These are phyloP conservation scores for Drosophila pandora DNA, from an alignment of 1,140 invertebrate species.

Conservation along the genomic window DNA sequence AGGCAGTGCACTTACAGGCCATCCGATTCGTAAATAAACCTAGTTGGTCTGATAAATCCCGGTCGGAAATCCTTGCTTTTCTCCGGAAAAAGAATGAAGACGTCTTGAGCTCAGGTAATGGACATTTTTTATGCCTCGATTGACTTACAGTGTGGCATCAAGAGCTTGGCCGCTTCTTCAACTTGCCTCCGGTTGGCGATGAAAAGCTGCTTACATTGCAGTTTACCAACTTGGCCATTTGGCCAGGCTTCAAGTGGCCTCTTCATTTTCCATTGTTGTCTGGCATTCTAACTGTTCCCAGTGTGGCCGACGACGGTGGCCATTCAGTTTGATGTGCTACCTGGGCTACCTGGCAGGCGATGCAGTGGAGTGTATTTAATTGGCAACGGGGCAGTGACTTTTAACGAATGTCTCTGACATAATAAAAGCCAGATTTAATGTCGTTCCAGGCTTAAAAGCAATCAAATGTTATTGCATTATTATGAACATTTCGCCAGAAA, in stretches of 20 bases:
- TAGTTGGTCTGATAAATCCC: neutral
- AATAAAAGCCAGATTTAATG: slow-evolving; percentile 8
- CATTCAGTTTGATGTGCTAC: slow-evolving; percentile 28
- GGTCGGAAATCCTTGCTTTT: neutral
- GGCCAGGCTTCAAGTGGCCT: slow-evolving; percentile 5
- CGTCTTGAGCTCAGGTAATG: slow-evolving; percentile 8
- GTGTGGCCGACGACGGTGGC: slow-evolving; percentile 20
- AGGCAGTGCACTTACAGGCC: slow-evolving; percentile 11
- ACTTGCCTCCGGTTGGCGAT: slow-evolving; percentile 1
- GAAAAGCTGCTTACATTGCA: slow-evolving; percentile 17
- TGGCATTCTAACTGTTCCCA: slow-evolving; percentile 33
- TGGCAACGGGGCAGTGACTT: slow-evolving; percentile 2
- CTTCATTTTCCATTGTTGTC: slow-evolving; percentile 40
- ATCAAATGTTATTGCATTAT: slow-evolving; percentile 8
- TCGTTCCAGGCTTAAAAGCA: slow-evolving; percentile 5
- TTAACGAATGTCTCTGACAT: slow-evolving; percentile 4
- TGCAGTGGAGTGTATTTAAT: slow-evolving; percentile 9
- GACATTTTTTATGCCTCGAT: slow-evolving; percentile 60
- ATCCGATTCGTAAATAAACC: slow-evolving; percentile 8
- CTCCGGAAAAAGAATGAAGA: neutral
- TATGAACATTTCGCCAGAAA: slow-evolving; percentile 8
- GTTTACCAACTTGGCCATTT: slow-evolving; percentile 27
- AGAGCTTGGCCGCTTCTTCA: slow-evolving; percentile 21
- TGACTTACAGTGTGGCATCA: slow-evolving; percentile 38
- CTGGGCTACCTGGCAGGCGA: neutral